Base-by-base conservation (phyloP, 1,140 invertebrate genomes). In the Tribolium castaneum region DNA sequence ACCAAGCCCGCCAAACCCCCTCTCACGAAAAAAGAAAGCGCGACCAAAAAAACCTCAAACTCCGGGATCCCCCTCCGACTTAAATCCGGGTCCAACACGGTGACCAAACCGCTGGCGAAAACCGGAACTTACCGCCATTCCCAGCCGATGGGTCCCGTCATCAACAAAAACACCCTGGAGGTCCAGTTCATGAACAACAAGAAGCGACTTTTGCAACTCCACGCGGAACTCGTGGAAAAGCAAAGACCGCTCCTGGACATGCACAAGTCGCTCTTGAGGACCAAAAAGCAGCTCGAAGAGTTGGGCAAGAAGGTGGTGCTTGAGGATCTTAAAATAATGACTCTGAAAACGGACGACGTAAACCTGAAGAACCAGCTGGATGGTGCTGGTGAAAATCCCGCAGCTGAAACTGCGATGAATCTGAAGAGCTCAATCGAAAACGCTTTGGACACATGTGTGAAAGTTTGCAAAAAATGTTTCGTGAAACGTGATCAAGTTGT, bases 171-270 rank as follows among this genome's bases (percentile, higher is more conserved):
- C 51, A 83, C 83, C 3, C 49, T 85, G 9, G 85, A 86, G 76
- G 79, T 83, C n/a, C 84, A 85, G 66, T 85, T 86, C 62, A 9
- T 82, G 1, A 81, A 82, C 30, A 86, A 85, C 70, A 85, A 85
- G 45, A 84, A 83, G 71, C 77, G 81, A 7, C 78, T 82, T 2
- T 30, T 81, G 3, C 59, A 76, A 49, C 54, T 85, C 54, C 81
- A 83, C 12, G 83, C 83, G 19, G 85, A 86, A 25, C 35, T 85
- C 5, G 34, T 78, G 3, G 80, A 79, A 13, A 85, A 84, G 54
- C 83, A 85, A 12, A 85, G 82, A 75, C 82, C 83, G 0, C 52
- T 85, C 0, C 13, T 82, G 10, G 84, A 86, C 39, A 39, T 84
- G 1, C 84, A 85, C 62, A 78, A 83, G 19, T 76, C 80, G 12